Evolutionary conservation across 2,888 invertebrate genomes (phyloP).

Genomic region (Ptilodon capucinus): DNA sequence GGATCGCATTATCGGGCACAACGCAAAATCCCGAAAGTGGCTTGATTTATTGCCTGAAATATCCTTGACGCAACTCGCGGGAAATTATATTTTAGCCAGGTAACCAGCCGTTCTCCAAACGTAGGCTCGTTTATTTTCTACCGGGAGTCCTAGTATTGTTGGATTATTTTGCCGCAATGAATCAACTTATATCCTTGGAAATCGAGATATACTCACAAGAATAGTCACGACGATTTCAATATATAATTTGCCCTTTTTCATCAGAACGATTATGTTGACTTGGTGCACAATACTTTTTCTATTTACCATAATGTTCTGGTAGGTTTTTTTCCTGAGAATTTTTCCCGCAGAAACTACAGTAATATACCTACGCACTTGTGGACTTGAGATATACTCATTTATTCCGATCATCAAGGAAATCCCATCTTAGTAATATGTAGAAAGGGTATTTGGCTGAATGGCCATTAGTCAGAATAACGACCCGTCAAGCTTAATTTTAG

Average conservation of each 20-base stretch:
- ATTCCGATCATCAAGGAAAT: constrained; percentile 14
- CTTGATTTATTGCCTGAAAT: constrained; percentile 63
- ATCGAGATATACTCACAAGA: too few relatives aligned
- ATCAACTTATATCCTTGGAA: too few relatives aligned
- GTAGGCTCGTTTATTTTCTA: constrained; percentile 10
- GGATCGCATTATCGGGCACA: constrained; percentile 61
- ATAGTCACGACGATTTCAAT: too few relatives aligned
- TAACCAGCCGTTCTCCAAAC: constrained; percentile 22
- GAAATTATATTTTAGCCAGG: constrained; percentile 48
- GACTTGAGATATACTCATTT: constrained; percentile 8
- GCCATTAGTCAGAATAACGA: constrained; percentile 19
- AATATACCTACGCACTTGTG: too few relatives aligned
- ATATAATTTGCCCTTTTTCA: too few relatives aligned
- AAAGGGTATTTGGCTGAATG: constrained; percentile 30
- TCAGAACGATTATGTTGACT: too few relatives aligned
- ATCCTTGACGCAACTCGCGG: constrained; percentile 50
- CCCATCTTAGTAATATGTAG: constrained; percentile 25
- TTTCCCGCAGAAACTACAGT: too few relatives aligned
- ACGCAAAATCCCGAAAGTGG: constrained; percentile 58
- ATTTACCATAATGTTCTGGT: too few relatives aligned
- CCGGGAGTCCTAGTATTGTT: constrained; percentile 13
- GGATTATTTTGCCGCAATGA: constrained; percentile 7
- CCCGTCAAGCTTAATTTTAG: constrained; percentile 25
- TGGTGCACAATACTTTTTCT: too few relatives aligned
- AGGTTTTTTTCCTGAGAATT: too few relatives aligned